Percentiles rank a stretch among this genome's conserved stretches.
Evolutionary conservation across 2,113 vertebrate species (phyloP).

Genomic region (Zosterops japonicus): DNA sequence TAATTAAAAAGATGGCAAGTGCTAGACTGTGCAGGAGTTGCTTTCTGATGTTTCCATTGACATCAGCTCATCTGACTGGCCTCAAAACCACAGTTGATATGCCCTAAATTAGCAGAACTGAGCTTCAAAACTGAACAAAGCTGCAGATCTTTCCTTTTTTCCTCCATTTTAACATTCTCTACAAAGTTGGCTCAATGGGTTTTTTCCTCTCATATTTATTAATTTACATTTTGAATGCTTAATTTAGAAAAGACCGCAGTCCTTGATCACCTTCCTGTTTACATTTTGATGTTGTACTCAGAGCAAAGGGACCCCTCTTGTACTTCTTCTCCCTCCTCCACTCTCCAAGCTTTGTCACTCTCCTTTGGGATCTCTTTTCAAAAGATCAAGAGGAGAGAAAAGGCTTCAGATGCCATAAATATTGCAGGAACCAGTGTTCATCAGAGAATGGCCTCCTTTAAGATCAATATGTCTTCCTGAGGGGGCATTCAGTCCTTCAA

Average conservation of each 20-base stretch:
- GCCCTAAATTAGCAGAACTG: not conserved
- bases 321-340: constrained; percentile 43
- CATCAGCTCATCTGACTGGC: not conserved
- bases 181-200: not conserved
- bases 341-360: constrained; percentile 50
- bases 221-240: constrained; percentile 65
- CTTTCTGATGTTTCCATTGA: not conserved
- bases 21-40: not conserved
- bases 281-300: constrained; percentile 37
- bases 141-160: not conserved
- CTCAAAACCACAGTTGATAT: not conserved
- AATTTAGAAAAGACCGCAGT: constrained; percentile 56
- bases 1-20: not conserved
- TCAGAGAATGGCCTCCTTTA: constrained; percentile 64
- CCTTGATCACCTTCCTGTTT: constrained; percentile 72
- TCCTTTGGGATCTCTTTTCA: constrained; percentile 71
- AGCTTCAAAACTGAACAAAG: not conserved
- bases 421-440: constrained; percentile 66
- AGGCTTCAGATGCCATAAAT: constrained; percentile 76
- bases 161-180: not conserved
- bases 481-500: constrained; percentile 64
- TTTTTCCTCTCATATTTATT: constrained; percentile 53
- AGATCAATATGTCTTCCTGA: constrained; percentile 66
- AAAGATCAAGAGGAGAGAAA: constrained; percentile 71
- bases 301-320: constrained; percentile 35